Evolutionary conservation across 2,888 invertebrate species (phyloP), one percentile per base, ranked within the genome.

Genomic region (Agonopterix alstromeriana): DNA sequence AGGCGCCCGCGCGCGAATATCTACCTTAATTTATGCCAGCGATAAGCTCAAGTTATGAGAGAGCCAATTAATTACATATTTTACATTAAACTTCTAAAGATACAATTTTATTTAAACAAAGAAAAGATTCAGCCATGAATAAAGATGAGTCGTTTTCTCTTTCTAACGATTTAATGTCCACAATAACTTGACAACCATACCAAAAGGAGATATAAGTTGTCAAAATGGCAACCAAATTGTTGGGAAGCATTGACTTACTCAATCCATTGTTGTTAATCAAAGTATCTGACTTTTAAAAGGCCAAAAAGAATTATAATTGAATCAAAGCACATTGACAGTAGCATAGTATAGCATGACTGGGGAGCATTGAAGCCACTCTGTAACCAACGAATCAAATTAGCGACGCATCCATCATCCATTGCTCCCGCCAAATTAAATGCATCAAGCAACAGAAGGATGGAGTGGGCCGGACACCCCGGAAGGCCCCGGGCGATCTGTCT

Each of bases 31-130:
- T 86, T 86, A 86, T 83, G 77, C 82, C 70, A 68, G 66, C 76
- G 81, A 82, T 86, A 84, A 83, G 77, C 76, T 63, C 71, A 77
- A 85, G 79, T 83, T 83, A 80, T 79, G 80, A 82, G 80, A 82
- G 76, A 82, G 70, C 74, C 82, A 84, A 85, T 86, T 87, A 85
- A 83, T 83, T 82, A 83, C 80, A 82, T 83, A 82, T 82, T 79
- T 81, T 43, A 48, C 42, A 17, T 48, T 40, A 48, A 51, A 46
- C 46, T 48, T 40, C 35, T 40, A 27, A 38, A 14, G 42, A 12
- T 42, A 42, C 42, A 9, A 12, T 27, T 27, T 27, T 27, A 27
- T 27, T 27, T 27, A 27, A 27, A 27, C 27, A 27, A 27, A 27
- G 27, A 27, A 5, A 27, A 27, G 27, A 27, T 27, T 27, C 27